Percentiles rank a stretch among this genome's conserved stretches.
phyloP scores from a whole-genome alignment of 2,888 invertebrate genomes.

The Dicyrtomina minuta region DNA sequence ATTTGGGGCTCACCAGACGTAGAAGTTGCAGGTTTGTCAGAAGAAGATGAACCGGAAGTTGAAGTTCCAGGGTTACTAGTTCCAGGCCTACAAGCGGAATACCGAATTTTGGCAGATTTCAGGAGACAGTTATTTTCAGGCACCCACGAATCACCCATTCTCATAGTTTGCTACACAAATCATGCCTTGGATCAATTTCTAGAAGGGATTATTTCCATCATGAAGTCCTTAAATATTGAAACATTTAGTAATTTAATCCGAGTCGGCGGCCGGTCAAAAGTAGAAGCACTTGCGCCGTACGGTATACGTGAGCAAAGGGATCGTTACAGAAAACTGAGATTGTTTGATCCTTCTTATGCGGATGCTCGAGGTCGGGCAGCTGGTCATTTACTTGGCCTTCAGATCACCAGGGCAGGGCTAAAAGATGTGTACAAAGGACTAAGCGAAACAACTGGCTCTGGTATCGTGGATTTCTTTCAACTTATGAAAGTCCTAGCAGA shows the following conservation, averaged over 20 bases:
- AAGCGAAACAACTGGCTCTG: neutral
- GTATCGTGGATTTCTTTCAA: neutral
- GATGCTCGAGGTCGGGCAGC: neutral
- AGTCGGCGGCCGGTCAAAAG: constrained; percentile 70
- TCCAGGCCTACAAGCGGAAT: too few species aligned
- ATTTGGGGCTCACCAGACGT: constrained; percentile 55
- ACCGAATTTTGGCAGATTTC: too few species aligned
- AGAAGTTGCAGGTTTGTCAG: neutral
- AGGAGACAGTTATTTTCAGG: too few species aligned
- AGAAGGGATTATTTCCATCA: constrained; percentile 64
- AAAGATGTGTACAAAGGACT: neutral
- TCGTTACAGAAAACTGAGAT: neutral
- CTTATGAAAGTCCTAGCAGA: neutral
- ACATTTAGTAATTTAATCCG: constrained; percentile 65
- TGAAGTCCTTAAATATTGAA: neutral
- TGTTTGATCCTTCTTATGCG: neutral
- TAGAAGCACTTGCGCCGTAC: constrained; percentile 55
- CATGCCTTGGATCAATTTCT: constrained; percentile 84
- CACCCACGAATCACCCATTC: constrained; percentile 62
- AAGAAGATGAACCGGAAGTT: neutral
- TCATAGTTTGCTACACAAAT: constrained; percentile 80
- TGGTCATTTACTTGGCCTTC: neutral
- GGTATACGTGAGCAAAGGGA: neutral
- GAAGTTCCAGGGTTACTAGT: neutral
- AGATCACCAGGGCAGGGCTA: neutral